A percentile compares a stretch with the other conserved stretches of the same genome.
These are phyloP conservation scores for Rhopilema esculentum DNA, from an alignment of 30 jellyfish, hydroid and myxozoan species.

Conservation along the genomic window DNA sequence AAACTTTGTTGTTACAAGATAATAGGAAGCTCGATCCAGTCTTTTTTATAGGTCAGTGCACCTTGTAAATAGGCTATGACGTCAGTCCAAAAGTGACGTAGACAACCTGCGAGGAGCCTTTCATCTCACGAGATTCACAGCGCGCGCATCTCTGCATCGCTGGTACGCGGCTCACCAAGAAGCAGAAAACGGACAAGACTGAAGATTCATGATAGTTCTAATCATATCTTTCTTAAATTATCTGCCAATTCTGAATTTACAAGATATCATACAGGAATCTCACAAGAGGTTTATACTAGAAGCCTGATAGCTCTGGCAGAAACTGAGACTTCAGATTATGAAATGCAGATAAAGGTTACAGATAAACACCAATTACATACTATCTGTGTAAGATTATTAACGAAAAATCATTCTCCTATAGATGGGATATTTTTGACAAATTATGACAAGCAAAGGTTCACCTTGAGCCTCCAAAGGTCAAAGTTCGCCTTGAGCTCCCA, in stretches of 20 bases:
- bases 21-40: too few relatives aligned
- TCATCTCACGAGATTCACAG: too few relatives aligned
- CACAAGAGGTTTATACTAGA: background rate
- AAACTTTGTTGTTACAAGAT: too few relatives aligned
- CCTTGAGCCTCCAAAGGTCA: background rate
- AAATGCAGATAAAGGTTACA: background rate
- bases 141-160: too few relatives aligned
- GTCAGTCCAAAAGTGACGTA: too few relatives aligned
- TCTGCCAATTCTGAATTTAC: background rate
- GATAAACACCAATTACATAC: background rate
- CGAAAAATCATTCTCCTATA: background rate
- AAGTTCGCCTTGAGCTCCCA: background rate
- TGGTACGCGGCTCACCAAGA: too few relatives aligned
- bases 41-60: too few relatives aligned
- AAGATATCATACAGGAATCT: background rate
- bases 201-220: background rate
- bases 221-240: background rate
- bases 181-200: background rate
- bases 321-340: background rate
- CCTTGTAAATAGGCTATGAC: too few relatives aligned
- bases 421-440: background rate
- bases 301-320: background rate
- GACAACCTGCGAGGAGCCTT: too few relatives aligned
- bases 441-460: background rate
- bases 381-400: background rate